Percentiles rank a stretch among this genome's conserved stretches.
Conservation (phyloP, 2,113 vertebrate species). For the Scatophagus argus region DNA sequence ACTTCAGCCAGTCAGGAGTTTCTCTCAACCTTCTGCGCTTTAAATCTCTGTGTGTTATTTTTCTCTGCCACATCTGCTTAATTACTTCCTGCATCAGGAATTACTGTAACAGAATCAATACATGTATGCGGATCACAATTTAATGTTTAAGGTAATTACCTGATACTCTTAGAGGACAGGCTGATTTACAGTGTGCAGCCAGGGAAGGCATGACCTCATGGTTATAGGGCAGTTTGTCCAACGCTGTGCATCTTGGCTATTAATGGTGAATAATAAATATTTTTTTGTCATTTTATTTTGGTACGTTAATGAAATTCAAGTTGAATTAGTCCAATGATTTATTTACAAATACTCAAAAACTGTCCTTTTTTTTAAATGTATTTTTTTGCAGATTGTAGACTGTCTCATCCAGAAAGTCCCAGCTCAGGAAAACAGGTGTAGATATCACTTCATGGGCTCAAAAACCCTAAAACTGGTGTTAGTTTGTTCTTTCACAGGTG, state of each 20-base stretch:
- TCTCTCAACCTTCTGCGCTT: not conserved
- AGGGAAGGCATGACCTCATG: not conserved
- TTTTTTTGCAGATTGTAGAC: not conserved
- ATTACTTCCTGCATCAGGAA: conserved; percentile 16
- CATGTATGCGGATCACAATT: conserved; percentile 1
- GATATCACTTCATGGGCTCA: too few relatives aligned
- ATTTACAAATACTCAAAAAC: too few relatives aligned
- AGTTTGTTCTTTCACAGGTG: too few relatives aligned
- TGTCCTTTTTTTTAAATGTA: not conserved
- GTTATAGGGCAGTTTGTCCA: not conserved
- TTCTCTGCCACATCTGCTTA: not conserved
- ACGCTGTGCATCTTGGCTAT: not conserved
- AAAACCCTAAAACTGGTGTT: too few relatives aligned
- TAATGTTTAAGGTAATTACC: not conserved
- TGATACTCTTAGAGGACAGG: not conserved
- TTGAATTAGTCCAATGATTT: not conserved
- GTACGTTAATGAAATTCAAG: not conserved
- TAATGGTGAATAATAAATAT: not conserved
- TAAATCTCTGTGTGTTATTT: not conserved
- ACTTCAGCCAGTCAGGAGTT: conserved; percentile 8
- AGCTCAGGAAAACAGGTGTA: too few relatives aligned
- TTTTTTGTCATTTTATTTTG: not conserved
- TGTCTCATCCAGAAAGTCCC: not conserved
- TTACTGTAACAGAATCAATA: conserved; percentile 22
- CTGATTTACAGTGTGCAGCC: not conserved